Evolutionary conservation across 2,113 vertebrate species (phyloP).

Genomic region (Etia nguti): DNA sequence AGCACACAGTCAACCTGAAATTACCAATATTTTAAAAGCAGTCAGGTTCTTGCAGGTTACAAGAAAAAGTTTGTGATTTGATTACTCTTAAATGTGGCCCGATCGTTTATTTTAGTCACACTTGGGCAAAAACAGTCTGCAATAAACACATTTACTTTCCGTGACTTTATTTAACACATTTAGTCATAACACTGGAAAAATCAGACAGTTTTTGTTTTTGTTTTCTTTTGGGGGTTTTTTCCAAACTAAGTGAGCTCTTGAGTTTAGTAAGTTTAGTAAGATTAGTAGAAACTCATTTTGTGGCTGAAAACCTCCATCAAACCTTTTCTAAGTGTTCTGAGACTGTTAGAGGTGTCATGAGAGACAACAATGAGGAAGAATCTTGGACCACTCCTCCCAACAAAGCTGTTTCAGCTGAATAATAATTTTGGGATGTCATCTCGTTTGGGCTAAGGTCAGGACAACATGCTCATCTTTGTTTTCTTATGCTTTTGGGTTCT

Average conservation of each 20-base stretch:
- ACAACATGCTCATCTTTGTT: neutral
- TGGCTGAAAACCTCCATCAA: neutral
- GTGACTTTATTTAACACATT: neutral
- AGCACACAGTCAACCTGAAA: neutral
- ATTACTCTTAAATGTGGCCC: neutral
- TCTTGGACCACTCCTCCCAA: neutral
- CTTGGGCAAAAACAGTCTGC: neutral
- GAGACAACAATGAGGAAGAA: neutral
- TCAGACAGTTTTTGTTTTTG: neutral
- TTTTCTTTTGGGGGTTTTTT: no score
- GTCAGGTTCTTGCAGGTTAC: neutral
- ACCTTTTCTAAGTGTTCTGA: neutral
- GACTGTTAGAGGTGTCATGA: neutral
- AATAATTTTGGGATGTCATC: neutral
- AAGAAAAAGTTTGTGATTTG: neutral
- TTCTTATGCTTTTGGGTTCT: neutral
- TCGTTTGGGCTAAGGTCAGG: neutral
- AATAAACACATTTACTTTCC: neutral
- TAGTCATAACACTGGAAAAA: neutral
- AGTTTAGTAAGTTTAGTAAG: neutral
- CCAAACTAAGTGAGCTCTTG: neutral
- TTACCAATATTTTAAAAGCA: neutral
- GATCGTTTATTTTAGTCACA: neutral
- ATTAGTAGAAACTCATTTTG: neutral
- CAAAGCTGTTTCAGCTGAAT: neutral